Base-by-base conservation (phyloP, 30 jellyfish, hydroid and myxozoan genomes). In the Nemopilema nomurai region DNA sequence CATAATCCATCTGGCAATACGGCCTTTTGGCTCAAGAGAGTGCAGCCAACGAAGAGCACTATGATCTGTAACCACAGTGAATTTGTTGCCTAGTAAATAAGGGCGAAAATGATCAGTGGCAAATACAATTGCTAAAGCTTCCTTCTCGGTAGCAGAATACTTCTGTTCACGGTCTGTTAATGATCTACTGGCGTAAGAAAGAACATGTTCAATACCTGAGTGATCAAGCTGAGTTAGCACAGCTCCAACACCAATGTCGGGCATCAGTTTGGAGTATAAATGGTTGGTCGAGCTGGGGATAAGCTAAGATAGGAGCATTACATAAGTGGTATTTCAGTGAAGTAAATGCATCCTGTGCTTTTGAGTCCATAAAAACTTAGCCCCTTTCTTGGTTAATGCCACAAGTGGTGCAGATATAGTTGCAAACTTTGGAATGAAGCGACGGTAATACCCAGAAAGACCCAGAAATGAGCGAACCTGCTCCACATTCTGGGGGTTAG, bases 181-280 rank as follows among this genome's bases (percentile, higher is more conserved):
- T n/a, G n/a, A n/a, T n/a, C n/a, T n/a, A n/a, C n/a, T n/a, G n/a
- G n/a, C n/a, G n/a, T n/a, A n/a, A n/a, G n/a, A n/a, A n/a, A n/a
- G n/a, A n/a, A n/a, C n/a, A n/a, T n/a, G n/a, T n/a, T n/a, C n/a
- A n/a, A n/a, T n/a, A n/a, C n/a, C n/a, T n/a, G n/a, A n/a, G n/a
- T n/a, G n/a, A n/a, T n/a, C n/a, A n/a, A n/a, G n/a, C n/a, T n/a
- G n/a, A n/a, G n/a, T n/a, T n/a, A n/a, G n/a, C n/a, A n/a, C n/a
- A n/a, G n/a, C n/a, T n/a, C n/a, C n/a, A n/a, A n/a, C n/a, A n/a
- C n/a, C n/a, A n/a, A n/a, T n/a, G n/a, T 87, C 69, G 21, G 83
- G 96, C 96, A 73, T 87, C 87, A 27, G 91, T 69, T 53, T 78
- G 88, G 0, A 87, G 76, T 79, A 62, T 6, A 52, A 87, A 87